A percentile compares a stretch with the other conserved stretches of the same genome.
These are phyloP conservation scores for Acrobasis repandana DNA, from an alignment of 2,888 invertebrate species.

Conservation along the genomic window DNA sequence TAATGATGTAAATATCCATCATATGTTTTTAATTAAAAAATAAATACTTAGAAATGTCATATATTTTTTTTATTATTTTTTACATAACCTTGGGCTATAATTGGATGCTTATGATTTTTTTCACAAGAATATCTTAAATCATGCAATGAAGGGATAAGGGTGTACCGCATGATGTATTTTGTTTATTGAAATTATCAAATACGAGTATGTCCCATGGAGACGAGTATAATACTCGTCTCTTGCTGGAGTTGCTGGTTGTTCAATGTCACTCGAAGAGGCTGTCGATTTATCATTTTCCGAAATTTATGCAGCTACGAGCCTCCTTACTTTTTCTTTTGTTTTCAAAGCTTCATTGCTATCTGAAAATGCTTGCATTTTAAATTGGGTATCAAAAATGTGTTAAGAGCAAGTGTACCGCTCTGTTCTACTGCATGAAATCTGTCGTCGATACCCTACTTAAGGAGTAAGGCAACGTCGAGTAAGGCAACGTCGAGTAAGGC, in stretches of 20 bases:
- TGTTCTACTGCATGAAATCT: constrained; percentile 32
- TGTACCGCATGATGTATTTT: constrained; percentile 25
- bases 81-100: constrained; percentile 8
- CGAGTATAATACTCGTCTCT: constrained; percentile 25
- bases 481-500: no score
- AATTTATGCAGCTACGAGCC: constrained; percentile 26
- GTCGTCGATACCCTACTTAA: constrained; percentile 27
- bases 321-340: constrained; percentile 29
- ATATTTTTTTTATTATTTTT: no score
- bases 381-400: constrained; percentile 33
- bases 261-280: neutral
- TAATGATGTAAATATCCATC: constrained; percentile 30
- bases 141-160: constrained; percentile 25
- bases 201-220: constrained; percentile 31
- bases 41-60: neutral
- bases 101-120: constrained; percentile 9
- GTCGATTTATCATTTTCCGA: neutral
- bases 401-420: constrained; percentile 32
- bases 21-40: constrained; percentile 22
- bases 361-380: constrained; percentile 22
- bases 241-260: constrained; percentile 18
- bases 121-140: constrained; percentile 9
- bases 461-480: constrained; percentile 24
- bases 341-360: constrained; percentile 24
- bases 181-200: constrained; percentile 28